These are phyloP conservation scores for Falco biarmicus DNA, from an alignment of 2,797 vertebrate genomes.

Conservation along the genomic window DNA sequence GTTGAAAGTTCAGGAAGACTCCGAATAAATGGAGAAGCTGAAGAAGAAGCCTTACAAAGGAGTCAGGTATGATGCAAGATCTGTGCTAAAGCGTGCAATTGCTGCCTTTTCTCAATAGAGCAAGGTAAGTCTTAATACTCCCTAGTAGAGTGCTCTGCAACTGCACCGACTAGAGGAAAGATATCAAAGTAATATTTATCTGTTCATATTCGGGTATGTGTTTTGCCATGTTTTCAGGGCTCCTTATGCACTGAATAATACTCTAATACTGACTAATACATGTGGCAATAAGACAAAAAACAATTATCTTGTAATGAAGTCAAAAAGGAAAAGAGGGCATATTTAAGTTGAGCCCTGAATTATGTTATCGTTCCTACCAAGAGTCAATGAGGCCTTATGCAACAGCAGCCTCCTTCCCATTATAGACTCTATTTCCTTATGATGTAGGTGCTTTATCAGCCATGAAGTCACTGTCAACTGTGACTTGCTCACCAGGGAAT, in stretches of 20 bases:
- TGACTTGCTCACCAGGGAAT: neutral
- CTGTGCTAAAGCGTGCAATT: neutral
- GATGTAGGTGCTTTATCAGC: neutral
- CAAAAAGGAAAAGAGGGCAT: neutral
- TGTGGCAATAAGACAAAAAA: neutral
- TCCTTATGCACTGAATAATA: neutral
- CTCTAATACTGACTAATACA: neutral
- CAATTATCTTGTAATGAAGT: neutral
- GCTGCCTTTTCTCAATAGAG: conserved; percentile 36
- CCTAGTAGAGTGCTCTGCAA: neutral
- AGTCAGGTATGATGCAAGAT: neutral
- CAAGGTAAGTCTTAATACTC: conserved; percentile 34
- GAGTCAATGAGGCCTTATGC: neutral
- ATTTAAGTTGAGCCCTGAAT: neutral
- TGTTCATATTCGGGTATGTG: neutral
- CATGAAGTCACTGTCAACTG: neutral
- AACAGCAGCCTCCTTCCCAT: neutral
- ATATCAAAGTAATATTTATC: neutral
- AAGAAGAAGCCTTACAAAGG: neutral
- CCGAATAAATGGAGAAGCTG: neutral
- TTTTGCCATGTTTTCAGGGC: neutral
- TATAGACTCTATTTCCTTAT: neutral
- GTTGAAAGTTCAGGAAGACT: neutral
- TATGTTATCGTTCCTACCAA: rapidly evolving
- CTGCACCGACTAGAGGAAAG: neutral